Base-by-base conservation (phyloP, 2,888 invertebrate species). In the Euphydryas editha region DNA sequence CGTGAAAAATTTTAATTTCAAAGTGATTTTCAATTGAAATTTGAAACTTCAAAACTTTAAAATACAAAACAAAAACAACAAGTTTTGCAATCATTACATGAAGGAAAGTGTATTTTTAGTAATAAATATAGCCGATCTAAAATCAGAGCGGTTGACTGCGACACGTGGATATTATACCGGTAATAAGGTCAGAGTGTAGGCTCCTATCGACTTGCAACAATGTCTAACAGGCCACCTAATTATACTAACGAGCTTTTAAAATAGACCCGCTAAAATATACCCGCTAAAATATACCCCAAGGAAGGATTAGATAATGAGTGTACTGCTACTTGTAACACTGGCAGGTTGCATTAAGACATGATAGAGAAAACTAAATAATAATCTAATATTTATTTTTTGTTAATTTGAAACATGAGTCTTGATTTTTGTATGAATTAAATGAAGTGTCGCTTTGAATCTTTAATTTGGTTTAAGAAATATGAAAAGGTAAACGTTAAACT, bases 171-270 rank as follows among this genome's bases (percentile, higher is more conserved):
- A 62, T 59, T 59, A 47, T 37, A 49, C 15, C 55, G 55, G 65
- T 68, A 72, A 72, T 73, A 71, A 68, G 71, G 72, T 71, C 69
- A 67, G 18, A 66, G 64, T 65, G 68, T 69, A 60, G 66, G 63
- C 56, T 36, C 59, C 62, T 65, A 68, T 71, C 61, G 59, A 65
- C 59, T 30, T 47, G 51, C 60, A 60, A 62, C 65, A 67, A 62
- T 67, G 62, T 71, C 66, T 65, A 62, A 68, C 68, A 68, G 63
- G 55, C 62, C 55, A 37, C 55, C 65, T 71, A 73, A 71, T 74
- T 74, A 70, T 64, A 60, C 55, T 71, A 72, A 70, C 68, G 67
- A 70, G 65, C 36, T 59, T 62, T 60, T 56, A 62, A 68, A 68
- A 62, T 65, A 67, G 69, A 69, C 61, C 42, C n/a, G 59, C 61